Conservation (phyloP, 2,797 vertebrate genomes). For the Eulemur mongoz region DNA sequence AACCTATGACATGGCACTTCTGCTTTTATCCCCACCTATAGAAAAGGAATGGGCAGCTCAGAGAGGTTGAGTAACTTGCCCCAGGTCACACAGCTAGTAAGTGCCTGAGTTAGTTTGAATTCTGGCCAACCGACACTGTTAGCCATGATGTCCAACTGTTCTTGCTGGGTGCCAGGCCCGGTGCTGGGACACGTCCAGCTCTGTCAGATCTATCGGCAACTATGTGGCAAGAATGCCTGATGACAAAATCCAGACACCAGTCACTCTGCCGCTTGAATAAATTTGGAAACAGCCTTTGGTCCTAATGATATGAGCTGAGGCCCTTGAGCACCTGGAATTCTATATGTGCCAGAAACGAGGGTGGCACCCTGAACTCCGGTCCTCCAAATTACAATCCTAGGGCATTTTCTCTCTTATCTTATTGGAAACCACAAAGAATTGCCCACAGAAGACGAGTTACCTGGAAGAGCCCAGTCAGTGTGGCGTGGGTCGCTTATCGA, state of each 20-base stretch:
- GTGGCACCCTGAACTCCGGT: not conserved
- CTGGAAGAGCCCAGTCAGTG: not conserved
- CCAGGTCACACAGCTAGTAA: not conserved
- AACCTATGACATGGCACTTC: not conserved
- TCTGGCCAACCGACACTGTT: accelerated
- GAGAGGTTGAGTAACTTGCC: too few relatives aligned
- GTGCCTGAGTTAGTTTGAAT: not conserved
- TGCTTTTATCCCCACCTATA: not conserved
- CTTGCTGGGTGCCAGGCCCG: not conserved
- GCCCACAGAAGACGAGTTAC: not conserved
- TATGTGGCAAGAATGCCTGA: not conserved
- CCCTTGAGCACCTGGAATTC: not conserved
- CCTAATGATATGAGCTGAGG: not conserved
- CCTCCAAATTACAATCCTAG: not conserved
- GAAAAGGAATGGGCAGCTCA: not conserved
- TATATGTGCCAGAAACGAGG: not conserved
- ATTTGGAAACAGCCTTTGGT: not conserved
- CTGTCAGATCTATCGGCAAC: not conserved
- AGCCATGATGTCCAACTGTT: not conserved
- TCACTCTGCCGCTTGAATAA: not conserved
- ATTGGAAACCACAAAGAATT: accelerated
- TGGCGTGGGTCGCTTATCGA: not conserved
- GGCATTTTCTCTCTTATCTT: not conserved
- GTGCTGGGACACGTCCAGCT: not conserved
- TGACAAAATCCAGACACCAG: not conserved